Evolutionary conservation across 2,797 vertebrate genomes (phyloP).

Genomic region (Odontamblyopus lacepedii): DNA sequence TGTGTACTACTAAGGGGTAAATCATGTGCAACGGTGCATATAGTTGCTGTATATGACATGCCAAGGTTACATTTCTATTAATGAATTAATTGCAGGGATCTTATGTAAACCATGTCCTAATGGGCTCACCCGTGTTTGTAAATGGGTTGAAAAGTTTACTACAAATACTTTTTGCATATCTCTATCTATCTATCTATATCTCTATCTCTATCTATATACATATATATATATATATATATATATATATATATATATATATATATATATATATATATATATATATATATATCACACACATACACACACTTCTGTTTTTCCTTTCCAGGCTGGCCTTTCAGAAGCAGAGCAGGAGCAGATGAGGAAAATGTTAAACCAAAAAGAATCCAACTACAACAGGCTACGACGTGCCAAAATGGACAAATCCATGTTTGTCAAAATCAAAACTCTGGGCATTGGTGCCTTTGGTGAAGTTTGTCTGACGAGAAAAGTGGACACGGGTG

Average conservation of each 20-base stretch:
- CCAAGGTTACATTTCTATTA: too few relatives aligned
- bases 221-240: too few relatives aligned
- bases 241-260: too few relatives aligned
- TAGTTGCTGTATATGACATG: not conserved
- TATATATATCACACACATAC: too few relatives aligned
- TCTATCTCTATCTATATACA: too few relatives aligned
- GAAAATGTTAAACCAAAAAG: constrained; percentile 98
- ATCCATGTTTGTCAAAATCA: constrained; percentile 98
- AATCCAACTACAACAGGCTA: constrained; percentile 97
- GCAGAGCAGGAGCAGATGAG: constrained; percentile 98
- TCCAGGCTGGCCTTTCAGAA: constrained; percentile 92
- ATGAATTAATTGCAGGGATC: not conserved
- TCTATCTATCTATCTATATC: too few relatives aligned
- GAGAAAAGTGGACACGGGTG: constrained; percentile 94
- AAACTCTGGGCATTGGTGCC: constrained; percentile 94
- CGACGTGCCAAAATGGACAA: constrained; percentile 99
- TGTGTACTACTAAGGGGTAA: not conserved
- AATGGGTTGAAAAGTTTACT: too few relatives aligned
- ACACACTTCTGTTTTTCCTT: not conserved
- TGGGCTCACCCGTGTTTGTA: too few relatives aligned
- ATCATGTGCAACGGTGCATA: not conserved
- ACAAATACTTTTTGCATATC: too few relatives aligned
- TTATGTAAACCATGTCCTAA: too few relatives aligned
- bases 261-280: too few relatives aligned
- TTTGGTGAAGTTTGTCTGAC: constrained; percentile 98